Base-by-base conservation (phyloP, 2,797 vertebrate species). In the Pseudochromis fuscus region DNA sequence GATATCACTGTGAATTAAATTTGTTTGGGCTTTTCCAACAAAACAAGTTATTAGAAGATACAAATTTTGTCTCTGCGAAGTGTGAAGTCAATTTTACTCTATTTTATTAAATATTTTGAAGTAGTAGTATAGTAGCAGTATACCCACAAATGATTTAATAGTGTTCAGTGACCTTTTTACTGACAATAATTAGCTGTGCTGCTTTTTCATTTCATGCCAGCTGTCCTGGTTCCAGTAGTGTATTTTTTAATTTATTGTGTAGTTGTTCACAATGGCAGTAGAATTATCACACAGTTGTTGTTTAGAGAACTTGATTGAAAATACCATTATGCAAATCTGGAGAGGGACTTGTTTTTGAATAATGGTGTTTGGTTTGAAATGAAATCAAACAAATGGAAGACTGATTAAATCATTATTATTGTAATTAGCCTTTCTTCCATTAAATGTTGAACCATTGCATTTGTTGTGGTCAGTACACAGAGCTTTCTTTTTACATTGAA, bases 311-410 rank as follows among this genome's bases (percentile, higher is more conserved):
- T 48, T 40, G 16, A 28, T 19, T 35, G 18, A 3, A 1, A 3
- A 16, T 27, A n/a, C 6, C 11, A 0, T 16, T 30, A 7, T 33
- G 12, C 12, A 3, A 28, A 33, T 27, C 10, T 55, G 13, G 10
- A 15, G 50, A 28, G 15, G 12, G 25, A 4, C 7, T 60, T 62
- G 15, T 57, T 58, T 69, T 57, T 45, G 1, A 53, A 25, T 16
- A 53, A 15, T 11, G 5, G 3, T 21, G 7, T 31, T n/a, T 31
- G 45, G 6, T 51, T 50, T 75, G 7, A 45, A 48, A 38, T 33
- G 0, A 21, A 44, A 61, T 19, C 0, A 50, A 59, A 11, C 23
- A 7, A 37, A 48, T 27, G 5, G 4, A 18, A n/a, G 25, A 21
- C 23, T n/a, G 4, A 33, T 55, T 31, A 30, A 30, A 4, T 8